Evolutionary conservation across 1,140 invertebrate genomes (phyloP).

Genomic region (Nymphalis io): DNA sequence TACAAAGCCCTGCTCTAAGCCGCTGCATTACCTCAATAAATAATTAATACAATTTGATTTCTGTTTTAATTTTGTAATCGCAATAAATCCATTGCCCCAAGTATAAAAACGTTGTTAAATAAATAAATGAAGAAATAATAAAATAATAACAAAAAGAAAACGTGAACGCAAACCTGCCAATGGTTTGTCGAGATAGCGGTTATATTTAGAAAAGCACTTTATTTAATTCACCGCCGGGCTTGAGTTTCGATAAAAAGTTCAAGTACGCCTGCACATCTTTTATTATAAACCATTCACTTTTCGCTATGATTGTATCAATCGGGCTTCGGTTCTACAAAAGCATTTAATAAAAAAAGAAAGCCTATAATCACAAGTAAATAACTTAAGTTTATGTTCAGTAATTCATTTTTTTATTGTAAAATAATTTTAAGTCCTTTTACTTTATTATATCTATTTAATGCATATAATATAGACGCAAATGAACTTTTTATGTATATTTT

Average conservation of each 20-base stretch:
- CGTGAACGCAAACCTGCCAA: slow-evolving; percentile 73
- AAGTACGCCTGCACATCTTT: slow-evolving; percentile 38
- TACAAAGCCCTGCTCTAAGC: no score
- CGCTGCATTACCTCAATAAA: no score
- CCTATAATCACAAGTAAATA: slow-evolving; percentile 17
- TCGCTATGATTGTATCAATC: slow-evolving; percentile 72
- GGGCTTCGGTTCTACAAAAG: slow-evolving; percentile 34
- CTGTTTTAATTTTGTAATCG: no score
- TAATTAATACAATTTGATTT: no score
- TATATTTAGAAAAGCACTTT: slow-evolving; percentile 79
- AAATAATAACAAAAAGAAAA: slow-evolving; percentile 56
- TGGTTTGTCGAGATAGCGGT: slow-evolving; percentile 74
- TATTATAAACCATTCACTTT: slow-evolving; percentile 69
- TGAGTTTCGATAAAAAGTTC: slow-evolving; percentile 72
- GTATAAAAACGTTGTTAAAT: slow-evolving; percentile 74
- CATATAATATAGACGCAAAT: no score
- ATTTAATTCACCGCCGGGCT: slow-evolving; percentile 74
- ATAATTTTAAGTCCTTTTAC: neutral
- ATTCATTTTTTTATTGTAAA: neutral
- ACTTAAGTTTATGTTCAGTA: slow-evolving; percentile 26
- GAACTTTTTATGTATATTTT: no score
- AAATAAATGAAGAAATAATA: slow-evolving; percentile 53
- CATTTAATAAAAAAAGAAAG: slow-evolving; percentile 20
- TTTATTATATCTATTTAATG: no score
- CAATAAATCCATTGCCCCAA: slow-evolving; percentile 50